Conservation (phyloP, 2,888 invertebrate species). For the Epirrita christyi region DNA sequence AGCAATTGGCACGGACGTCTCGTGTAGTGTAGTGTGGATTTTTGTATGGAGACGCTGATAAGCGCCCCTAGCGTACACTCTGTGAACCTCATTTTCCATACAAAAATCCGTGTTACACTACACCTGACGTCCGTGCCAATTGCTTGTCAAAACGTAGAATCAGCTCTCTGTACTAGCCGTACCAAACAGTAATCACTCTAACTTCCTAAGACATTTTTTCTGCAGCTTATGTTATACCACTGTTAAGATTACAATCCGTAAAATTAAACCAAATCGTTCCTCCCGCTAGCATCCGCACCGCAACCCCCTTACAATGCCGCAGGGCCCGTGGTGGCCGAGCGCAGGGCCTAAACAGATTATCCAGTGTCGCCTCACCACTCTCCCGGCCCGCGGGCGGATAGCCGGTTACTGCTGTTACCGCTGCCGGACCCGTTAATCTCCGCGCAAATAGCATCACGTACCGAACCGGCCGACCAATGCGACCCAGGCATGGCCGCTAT, state of each 20-base stretch:
- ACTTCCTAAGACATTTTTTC: constrained; percentile 9
- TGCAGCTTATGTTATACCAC: neutral
- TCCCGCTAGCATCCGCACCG: constrained; percentile 32
- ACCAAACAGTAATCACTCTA: neutral
- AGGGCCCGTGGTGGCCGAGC: constrained; percentile 32
- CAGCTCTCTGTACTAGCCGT: too few species aligned
- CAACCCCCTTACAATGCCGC: constrained; percentile 30
- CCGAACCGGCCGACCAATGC: constrained; percentile 25
- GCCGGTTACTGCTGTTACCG: constrained; percentile 31
- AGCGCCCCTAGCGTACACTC: too few species aligned
- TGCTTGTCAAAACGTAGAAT: too few species aligned
- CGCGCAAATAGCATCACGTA: constrained; percentile 73
- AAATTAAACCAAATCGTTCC: constrained; percentile 23
- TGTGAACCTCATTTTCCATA: too few species aligned
- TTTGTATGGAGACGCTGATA: too few species aligned
- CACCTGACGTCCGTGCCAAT: too few species aligned
- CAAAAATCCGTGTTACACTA: too few species aligned
- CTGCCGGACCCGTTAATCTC: constrained; percentile 60
- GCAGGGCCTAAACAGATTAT: constrained; percentile 59
- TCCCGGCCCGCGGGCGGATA: constrained; percentile 19
- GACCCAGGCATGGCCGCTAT: constrained; percentile 23
- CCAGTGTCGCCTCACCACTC: constrained; percentile 47
- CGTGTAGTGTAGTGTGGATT: too few species aligned
- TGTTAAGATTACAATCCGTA: constrained; percentile 27
- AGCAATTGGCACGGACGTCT: too few species aligned